phyloP scores from a whole-genome alignment of 2,888 invertebrate genomes.

The Poecilobothrus nobilitatus region DNA sequence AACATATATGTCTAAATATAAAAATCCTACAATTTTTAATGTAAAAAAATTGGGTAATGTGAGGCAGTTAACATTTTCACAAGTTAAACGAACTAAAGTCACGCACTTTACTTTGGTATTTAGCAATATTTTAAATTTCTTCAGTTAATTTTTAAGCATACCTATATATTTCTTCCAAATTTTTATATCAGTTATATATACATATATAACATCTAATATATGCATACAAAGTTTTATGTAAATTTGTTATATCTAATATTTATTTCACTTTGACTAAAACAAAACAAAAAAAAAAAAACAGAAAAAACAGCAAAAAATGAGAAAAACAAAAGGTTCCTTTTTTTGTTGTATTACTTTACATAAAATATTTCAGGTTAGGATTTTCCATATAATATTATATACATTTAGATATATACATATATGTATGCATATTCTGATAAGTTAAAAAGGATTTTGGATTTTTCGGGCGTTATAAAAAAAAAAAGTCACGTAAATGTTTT shows the following conservation, averaged over 20 bases:
- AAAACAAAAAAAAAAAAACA: too few relatives aligned
- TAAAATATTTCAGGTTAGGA: not conserved
- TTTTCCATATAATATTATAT: not conserved
- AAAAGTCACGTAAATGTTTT: not conserved
- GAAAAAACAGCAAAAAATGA: too few relatives aligned
- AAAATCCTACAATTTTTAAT: not conserved
- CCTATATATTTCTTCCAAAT: too few relatives aligned
- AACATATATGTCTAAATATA: too few relatives aligned
- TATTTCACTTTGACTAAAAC: not conserved
- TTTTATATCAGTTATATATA: too few relatives aligned
- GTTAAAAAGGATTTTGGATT: not conserved
- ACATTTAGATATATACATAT: too few relatives aligned
- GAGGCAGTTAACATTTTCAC: not conserved
- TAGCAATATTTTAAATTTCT: not conserved
- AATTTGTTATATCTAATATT: not conserved
- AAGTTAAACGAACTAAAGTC: not conserved
- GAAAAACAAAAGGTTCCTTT: too few relatives aligned
- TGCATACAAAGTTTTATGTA: not conserved
- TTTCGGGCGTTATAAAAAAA: too few relatives aligned
- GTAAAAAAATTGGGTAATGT: not conserved
- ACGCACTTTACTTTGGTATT: conserved; percentile 1
- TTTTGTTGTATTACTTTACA: too few relatives aligned
- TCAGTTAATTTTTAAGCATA: not conserved
- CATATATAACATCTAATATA: not conserved
- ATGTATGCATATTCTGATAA: too few relatives aligned